Conservation (phyloP, 2,888 invertebrate genomes). For the Megamerina dolium region DNA sequence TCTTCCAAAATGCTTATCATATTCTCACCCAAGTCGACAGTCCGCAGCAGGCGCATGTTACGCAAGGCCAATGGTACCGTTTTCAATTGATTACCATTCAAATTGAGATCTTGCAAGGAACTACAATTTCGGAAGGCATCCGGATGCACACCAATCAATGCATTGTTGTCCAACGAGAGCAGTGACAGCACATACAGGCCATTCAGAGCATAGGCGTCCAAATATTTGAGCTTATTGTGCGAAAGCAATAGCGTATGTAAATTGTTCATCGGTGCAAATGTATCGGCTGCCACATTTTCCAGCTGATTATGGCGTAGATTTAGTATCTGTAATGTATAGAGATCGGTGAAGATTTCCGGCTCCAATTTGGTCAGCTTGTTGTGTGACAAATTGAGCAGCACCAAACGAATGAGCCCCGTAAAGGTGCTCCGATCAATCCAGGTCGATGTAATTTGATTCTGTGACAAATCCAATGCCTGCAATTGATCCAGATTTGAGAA, state of each 20-base stretch:
- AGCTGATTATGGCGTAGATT: slow-evolving; percentile 80
- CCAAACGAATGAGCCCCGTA: slow-evolving; percentile 79
- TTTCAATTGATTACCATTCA: slow-evolving; percentile 79
- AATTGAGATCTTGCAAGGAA: slow-evolving; percentile 81
- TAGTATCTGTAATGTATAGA: slow-evolving; percentile 79
- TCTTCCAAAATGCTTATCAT: slow-evolving; percentile 73
- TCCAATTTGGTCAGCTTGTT: slow-evolving; percentile 77
- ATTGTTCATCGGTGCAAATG: slow-evolving; percentile 87
- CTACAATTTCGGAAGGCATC: slow-evolving; percentile 88
- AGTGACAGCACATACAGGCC: slow-evolving; percentile 81
- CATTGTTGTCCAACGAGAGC: slow-evolving; percentile 80
- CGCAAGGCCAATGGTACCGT: slow-evolving; percentile 74
- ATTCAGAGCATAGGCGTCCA: slow-evolving; percentile 81
- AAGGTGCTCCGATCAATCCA: slow-evolving; percentile 84
- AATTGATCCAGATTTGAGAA: slow-evolving; percentile 80
- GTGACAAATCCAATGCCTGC: slow-evolving; percentile 74
- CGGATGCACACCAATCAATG: slow-evolving; percentile 74
- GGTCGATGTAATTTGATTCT: slow-evolving; percentile 77
- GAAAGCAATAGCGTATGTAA: slow-evolving; percentile 82
- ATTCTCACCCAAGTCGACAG: slow-evolving; percentile 89
- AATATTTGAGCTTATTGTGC: slow-evolving; percentile 75
- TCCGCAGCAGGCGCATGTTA: slow-evolving; percentile 78
- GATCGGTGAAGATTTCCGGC: slow-evolving; percentile 75
- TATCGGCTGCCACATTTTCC: slow-evolving; percentile 77
- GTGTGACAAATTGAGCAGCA: slow-evolving; percentile 77